These are phyloP conservation scores for Melanaphis sacchari DNA, from an alignment of 1,140 invertebrate genomes.

Conservation along the genomic window DNA sequence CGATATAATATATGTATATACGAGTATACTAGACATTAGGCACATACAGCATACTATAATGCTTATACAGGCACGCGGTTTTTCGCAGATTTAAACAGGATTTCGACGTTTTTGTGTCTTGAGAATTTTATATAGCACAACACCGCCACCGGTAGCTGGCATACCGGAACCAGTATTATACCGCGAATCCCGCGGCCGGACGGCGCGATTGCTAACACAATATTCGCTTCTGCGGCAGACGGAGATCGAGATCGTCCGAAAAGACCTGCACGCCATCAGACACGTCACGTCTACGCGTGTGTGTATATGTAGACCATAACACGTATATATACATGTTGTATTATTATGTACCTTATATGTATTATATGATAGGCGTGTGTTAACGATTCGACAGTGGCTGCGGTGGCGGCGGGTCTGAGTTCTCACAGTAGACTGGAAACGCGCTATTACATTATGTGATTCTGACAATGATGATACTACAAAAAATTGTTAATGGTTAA, in stretches of 20 bases:
- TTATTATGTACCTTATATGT: slow-evolving; percentile 31
- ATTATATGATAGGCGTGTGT: slow-evolving; percentile 7
- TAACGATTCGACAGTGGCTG: slow-evolving; percentile 45
- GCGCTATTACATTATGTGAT: slow-evolving; percentile 42
- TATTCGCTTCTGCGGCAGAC: neutral
- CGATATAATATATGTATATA: neutral
- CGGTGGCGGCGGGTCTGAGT: neutral
- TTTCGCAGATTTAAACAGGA: neutral
- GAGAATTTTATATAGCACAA: neutral
- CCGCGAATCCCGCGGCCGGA: neutral
- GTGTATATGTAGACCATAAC: neutral
- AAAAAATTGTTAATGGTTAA: slow-evolving; percentile 57
- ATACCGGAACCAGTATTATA: neutral
- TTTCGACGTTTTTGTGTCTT: neutral
- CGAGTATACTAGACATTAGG: no score
- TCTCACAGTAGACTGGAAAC: slow-evolving; percentile 54
- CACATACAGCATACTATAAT: neutral
- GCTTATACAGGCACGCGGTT: neutral
- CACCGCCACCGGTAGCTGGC: neutral
- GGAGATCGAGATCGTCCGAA: neutral
- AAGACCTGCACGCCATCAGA: neutral
- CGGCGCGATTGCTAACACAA: no score
- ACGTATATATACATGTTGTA: neutral
- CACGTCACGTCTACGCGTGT: neutral
- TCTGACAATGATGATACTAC: slow-evolving; percentile 56